A percentile compares a stretch with the other conserved stretches of the same genome.
Conservation (phyloP, 92 coral and sea anemone genomes). For the Paragorgia papillata region DNA sequence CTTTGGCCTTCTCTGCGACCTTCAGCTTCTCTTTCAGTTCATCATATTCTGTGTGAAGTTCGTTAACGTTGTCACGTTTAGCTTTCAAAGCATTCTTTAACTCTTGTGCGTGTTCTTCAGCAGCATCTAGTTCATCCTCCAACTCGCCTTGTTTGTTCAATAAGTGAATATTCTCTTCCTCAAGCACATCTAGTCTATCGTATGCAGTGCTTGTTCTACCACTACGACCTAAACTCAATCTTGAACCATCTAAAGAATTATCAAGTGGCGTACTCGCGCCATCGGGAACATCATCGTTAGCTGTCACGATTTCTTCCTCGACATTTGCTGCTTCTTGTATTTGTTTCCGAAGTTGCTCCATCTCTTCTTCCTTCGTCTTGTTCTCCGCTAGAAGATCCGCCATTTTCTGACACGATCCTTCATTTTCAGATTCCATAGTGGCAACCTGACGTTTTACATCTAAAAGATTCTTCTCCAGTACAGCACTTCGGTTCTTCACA, state of each 20-base stretch:
- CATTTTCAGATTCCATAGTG: constrained; percentile 3
- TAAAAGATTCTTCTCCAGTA: background rate
- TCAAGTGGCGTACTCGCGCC: constrained; percentile 19
- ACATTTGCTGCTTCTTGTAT: background rate
- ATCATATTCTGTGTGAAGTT: constrained; percentile 20
- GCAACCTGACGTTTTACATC: background rate
- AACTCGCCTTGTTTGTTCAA: constrained; percentile 32
- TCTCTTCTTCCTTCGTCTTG: constrained; percentile 11
- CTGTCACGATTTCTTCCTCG: background rate
- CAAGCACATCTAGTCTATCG: constrained; percentile 21
- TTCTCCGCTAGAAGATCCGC: background rate
- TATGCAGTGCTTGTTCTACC: constrained; percentile 2
- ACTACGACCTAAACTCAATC: background rate
- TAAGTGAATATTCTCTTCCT: constrained; percentile 37
- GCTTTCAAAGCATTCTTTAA: constrained; percentile 37
- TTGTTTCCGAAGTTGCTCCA: constrained; percentile 18
- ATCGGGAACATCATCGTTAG: constrained; percentile 9
- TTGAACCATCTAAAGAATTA: constrained; percentile 19
- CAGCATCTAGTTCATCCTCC: constrained; percentile 39
- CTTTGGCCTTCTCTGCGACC: constrained; percentile 4
- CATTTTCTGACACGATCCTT: background rate
- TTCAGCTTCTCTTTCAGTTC: constrained; percentile 7
- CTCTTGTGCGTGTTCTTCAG: constrained; percentile 33
- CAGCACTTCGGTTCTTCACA: background rate
- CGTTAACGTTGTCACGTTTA: constrained; percentile 34